A percentile compares a stretch with the other conserved stretches of the same genome.
These are phyloP conservation scores for Chaetodon trifascialis DNA, from an alignment of 2,113 vertebrate genomes.

Conservation along the genomic window DNA sequence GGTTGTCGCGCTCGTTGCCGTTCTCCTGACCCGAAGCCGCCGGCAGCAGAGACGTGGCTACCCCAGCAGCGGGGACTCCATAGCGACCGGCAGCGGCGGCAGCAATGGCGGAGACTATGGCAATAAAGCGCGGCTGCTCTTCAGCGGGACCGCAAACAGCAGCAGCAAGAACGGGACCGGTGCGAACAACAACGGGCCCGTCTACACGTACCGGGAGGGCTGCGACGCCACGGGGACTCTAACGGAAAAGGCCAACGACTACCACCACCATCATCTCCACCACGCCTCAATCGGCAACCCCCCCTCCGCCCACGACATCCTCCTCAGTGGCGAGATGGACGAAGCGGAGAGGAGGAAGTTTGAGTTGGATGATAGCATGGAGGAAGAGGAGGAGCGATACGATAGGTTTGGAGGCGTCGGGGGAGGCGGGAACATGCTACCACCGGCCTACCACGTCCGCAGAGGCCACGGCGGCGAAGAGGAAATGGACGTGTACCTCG, in stretches of 20 bases:
- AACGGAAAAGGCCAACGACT: constrained; percentile 77
- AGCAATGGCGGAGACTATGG: constrained; percentile 80
- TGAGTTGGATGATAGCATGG: constrained; percentile 81
- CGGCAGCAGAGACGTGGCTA: constrained; percentile 73
- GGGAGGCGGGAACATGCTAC: constrained; percentile 72
- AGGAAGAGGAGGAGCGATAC: constrained; percentile 82
- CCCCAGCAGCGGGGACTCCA: constrained; percentile 71
- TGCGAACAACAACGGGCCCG: constrained; percentile 81
- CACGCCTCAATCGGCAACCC: constrained; percentile 35
- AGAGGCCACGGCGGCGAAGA: constrained; percentile 58
- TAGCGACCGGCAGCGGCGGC: constrained; percentile 66
- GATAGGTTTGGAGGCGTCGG: constrained; percentile 65
- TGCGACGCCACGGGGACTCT: constrained; percentile 79
- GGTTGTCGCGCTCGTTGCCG: constrained; percentile 79
- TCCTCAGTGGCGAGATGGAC: constrained; percentile 75
- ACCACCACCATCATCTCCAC: constrained; percentile 70
- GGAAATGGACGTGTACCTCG: constrained; percentile 78
- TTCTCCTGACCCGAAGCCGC: constrained; percentile 84
- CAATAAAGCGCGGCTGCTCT: constrained; percentile 85
- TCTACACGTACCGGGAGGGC: constrained; percentile 83
- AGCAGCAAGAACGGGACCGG: constrained; percentile 74
- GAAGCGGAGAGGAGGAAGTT: constrained; percentile 83
- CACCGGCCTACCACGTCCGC: constrained; percentile 74
- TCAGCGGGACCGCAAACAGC: constrained; percentile 61
- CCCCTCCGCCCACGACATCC: constrained; percentile 76